These are phyloP conservation scores for Cyprinodon tularosa DNA, from an alignment of 2,113 vertebrate species.

Conservation along the genomic window DNA sequence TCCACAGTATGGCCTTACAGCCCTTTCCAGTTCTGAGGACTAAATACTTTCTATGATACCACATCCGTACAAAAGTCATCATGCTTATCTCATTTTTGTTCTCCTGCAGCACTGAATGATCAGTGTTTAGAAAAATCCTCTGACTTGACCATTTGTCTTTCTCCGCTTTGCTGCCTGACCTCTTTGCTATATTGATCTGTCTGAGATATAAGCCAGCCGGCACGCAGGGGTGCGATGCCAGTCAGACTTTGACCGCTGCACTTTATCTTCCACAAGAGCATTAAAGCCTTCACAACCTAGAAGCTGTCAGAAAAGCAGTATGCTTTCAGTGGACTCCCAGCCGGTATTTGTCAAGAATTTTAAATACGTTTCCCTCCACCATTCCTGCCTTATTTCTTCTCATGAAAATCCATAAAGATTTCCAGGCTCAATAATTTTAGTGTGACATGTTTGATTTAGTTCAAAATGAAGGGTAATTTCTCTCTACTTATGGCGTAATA, in stretches of 20 bases:
- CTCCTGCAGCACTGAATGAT: slow-evolving; percentile 32
- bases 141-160: slow-evolving; percentile 54
- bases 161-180: slow-evolving; percentile 57
- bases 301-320: slow-evolving; percentile 11
- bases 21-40: slow-evolving; percentile 4
- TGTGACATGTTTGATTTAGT: slow-evolving; percentile 33
- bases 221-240: slow-evolving; percentile 29
- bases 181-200: slow-evolving; percentile 57
- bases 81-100: slow-evolving; percentile 20
- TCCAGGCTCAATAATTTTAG: slow-evolving; percentile 13
- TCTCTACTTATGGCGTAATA: slow-evolving; percentile 30
- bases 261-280: slow-evolving; percentile 46
- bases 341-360: slow-evolving; percentile 6
- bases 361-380: neutral
- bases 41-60: neutral
- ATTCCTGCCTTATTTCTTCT: neutral
- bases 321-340: slow-evolving; percentile 4
- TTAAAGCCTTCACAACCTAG: slow-evolving; percentile 36
- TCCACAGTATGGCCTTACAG: slow-evolving; percentile 9
- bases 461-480: slow-evolving; percentile 45
- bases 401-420: slow-evolving; percentile 20
- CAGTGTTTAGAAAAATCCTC: slow-evolving; percentile 17
- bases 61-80: slow-evolving; percentile 4
- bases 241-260: slow-evolving; percentile 44
- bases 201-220: slow-evolving; percentile 43